These are phyloP conservation scores for Eutrigla gurnardus DNA, from an alignment of 2,797 vertebrate species.

Conservation along the genomic window DNA sequence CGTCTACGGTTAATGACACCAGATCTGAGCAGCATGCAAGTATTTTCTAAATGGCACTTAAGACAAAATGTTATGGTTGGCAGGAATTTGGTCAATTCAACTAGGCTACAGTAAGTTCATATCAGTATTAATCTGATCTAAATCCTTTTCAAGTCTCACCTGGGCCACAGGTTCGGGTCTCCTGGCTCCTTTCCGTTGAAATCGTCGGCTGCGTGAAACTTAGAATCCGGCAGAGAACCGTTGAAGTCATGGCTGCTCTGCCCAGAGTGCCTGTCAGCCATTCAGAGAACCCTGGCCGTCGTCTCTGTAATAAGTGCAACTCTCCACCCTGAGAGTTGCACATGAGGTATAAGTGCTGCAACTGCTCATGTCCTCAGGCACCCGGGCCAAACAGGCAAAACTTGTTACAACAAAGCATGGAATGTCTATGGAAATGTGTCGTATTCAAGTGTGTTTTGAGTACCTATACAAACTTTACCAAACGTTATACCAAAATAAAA, in stretches of 20 bases:
- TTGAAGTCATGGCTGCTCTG: background rate
- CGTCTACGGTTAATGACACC: background rate
- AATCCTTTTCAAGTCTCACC: slow-evolving; percentile 65
- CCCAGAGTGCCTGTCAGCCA: slow-evolving; percentile 56
- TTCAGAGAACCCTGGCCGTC: slow-evolving; percentile 20
- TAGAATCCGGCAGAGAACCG: background rate
- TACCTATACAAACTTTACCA: too few species aligned
- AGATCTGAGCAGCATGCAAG: background rate
- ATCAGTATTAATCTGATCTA: background rate
- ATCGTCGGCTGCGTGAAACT: background rate
- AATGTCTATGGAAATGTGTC: too few species aligned
- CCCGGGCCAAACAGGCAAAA: background rate
- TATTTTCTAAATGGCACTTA: background rate
- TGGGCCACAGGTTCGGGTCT: slow-evolving; percentile 62
- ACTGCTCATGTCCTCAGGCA: background rate
- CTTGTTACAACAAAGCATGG: slow-evolving; percentile 2
- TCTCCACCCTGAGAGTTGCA: background rate
- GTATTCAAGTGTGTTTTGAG: too few species aligned
- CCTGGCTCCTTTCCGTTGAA: background rate
- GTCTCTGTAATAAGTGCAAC: background rate
- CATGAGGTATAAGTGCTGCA: background rate
- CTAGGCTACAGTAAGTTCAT: background rate
- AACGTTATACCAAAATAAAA: background rate
- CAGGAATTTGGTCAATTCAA: too few species aligned
- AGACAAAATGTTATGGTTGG: background rate